Evolutionary conservation across 2,888 invertebrate genomes (phyloP).

Genomic region (Andrena praecox): DNA sequence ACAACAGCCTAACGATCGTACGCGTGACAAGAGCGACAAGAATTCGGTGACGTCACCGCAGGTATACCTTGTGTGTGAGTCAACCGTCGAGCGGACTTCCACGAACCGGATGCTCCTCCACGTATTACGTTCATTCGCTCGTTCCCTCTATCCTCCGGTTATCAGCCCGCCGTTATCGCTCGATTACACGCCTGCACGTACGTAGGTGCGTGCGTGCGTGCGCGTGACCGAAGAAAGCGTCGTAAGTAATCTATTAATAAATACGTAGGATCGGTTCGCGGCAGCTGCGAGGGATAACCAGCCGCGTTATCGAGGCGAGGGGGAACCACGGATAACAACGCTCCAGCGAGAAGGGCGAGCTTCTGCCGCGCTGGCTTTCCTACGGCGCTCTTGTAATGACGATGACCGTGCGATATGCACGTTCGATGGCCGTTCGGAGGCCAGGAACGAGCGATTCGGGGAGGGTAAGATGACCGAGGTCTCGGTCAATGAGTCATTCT

Average conservation of each 20-base stretch:
- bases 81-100: constrained; percentile 37
- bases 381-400: background rate
- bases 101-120: constrained; percentile 26
- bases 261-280: constrained; percentile 28
- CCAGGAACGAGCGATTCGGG: background rate
- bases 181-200: background rate
- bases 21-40: constrained; percentile 67
- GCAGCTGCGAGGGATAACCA: constrained; percentile 34
- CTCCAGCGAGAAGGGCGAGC: background rate
- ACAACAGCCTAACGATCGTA: constrained; percentile 70
- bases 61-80: constrained; percentile 56
- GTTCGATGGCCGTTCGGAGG: background rate
- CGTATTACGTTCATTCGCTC: constrained; percentile 3
- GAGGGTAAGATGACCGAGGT: background rate
- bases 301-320: constrained; percentile 24
- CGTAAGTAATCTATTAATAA: constrained; percentile 57
- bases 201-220: background rate
- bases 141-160: background rate
- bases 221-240: background rate
- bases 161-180: constrained; percentile 18
- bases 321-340: constrained; percentile 14
- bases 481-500: background rate
- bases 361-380: background rate
- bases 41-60: constrained; percentile 70
- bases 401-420: background rate